Base-by-base conservation (phyloP, 2,888 invertebrate species). In the Hoplodrina ambigua region DNA sequence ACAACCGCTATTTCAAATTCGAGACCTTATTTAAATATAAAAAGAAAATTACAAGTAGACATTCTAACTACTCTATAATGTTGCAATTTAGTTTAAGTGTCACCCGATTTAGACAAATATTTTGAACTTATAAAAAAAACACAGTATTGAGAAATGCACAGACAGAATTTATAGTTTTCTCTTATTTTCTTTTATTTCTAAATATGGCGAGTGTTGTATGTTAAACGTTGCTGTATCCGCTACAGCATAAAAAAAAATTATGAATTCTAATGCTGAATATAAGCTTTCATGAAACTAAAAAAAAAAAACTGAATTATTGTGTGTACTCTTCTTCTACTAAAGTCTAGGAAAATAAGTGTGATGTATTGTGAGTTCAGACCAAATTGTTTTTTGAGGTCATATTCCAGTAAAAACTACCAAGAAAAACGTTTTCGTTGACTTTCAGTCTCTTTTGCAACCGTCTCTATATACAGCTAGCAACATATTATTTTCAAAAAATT, bases 21-120 rank as follows among this genome's bases (percentile, higher is more conserved):
- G 54, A 49, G 5, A 58, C 13, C 50, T 61, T 62, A 58, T 50
- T 52, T 41, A 55, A 41, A 57, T 19, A 57, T 19, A 60, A 72
- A 64, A 30, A 17, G 1, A 25, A 52, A 52, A 19, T 52, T 19
- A 44, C 0, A 46, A 37, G 44, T 57, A 37, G n/a, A 62, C 56
- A 53, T 46, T 30, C 37, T 37, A 55, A 15, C 10, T 11, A 53
- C 25, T 63, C 2, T 7, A 37, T 37, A 37, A 37, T 37, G 37
- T 37, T 37, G 37, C 37, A 37, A 37, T 33, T 33, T 33, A 33
- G 4, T 33, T 33, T 33, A 33, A 33, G 7, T 33, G 7, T 33
- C 5, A 30, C 30, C 5, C 17, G 17, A 46, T 15, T 17, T 46
- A 13, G 41, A 41, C 11, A 41, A 41, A 13, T 41, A 41, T 41